A percentile compares a stretch with the other conserved stretches of the same genome.
phyloP scores from a whole-genome alignment of 2,888 invertebrate genomes.

The Orthonychiurus folsomi region DNA sequence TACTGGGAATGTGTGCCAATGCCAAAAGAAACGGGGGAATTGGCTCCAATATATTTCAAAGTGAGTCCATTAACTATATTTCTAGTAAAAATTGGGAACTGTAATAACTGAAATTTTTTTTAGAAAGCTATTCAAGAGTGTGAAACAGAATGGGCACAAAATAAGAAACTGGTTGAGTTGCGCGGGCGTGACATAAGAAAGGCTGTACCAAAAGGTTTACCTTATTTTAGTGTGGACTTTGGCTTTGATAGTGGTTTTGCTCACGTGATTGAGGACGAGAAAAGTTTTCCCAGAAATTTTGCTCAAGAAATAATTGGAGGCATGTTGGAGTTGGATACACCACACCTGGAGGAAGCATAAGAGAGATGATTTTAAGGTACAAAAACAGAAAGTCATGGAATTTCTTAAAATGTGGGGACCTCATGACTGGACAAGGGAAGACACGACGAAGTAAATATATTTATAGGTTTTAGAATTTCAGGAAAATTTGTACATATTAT shows the following conservation, averaged over 20 bases:
- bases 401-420: constrained; percentile 59
- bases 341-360: constrained; percentile 74
- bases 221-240: constrained; percentile 92
- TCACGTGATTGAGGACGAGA: constrained; percentile 92
- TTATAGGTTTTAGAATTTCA: too few relatives aligned
- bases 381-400: constrained; percentile 63
- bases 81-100: neutral
- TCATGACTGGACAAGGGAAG: constrained; percentile 33
- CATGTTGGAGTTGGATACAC: constrained; percentile 80
- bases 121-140: constrained; percentile 89
- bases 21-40: constrained; percentile 69
- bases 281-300: constrained; percentile 75
- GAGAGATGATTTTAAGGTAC: constrained; percentile 63
- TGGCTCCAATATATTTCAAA: constrained; percentile 93
- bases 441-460: too few relatives aligned
- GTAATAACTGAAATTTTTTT: constrained; percentile 27
- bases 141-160: constrained; percentile 89
- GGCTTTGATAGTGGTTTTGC: constrained; percentile 86
- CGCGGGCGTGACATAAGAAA: constrained; percentile 61
- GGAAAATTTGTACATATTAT: too few relatives aligned
- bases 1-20: constrained; percentile 80
- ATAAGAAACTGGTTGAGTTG: constrained; percentile 77
- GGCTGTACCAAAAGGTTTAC: constrained; percentile 82
- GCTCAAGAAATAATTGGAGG: constrained; percentile 94
- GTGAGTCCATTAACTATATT: constrained; percentile 44